Evolutionary conservation across 2,113 vertebrate genomes (phyloP), one percentile per base, ranked within the genome.

Genomic region (Gnathonemus longibarbis): DNA sequence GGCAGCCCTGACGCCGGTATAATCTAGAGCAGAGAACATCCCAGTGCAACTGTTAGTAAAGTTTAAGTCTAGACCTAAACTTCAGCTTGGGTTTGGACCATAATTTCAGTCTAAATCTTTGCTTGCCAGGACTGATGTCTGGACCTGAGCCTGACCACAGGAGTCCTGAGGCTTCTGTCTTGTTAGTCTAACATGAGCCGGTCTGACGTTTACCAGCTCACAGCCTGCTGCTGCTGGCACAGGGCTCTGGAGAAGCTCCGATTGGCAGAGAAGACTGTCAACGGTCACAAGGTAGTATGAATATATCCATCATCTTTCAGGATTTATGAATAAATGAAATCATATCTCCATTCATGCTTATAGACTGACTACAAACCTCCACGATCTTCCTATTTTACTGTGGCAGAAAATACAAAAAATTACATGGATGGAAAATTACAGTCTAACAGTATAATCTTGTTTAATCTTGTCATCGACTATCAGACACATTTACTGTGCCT

Each of bases 1-100:
- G 88, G 48, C 90, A 91, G 21, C 89, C 93, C 91, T 94, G 94
- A 56, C 88, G 91, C 90, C 91, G 93, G 85, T 92, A 94, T 70
- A 95, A 90, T 89, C 95, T 95, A 66, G 35, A 88, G 85, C 80
- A 62, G 11, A 92, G 58, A 39, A 11, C 42, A 74, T 35, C 62
- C 24, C 77, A 24, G n/a, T n/a, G 10, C 7, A 84, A 2, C n/a
- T 1, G n/a, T 66, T 66, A 66, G 62, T 27, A 27, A 46, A 84
- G 10, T 27, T 48, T 49, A 77, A 48, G 19, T 45, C 46, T 11
- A 48, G 1, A 46, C 15, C 83, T 48, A 48, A 84, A 48, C 42
- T 84, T 45, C 42, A n/a, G 7, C 17, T 24, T 84, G 83, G 46
- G 45, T 46, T 13, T 85, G 83, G 45, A 27, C 24, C 9, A 21